Conservation (phyloP, 2,113 vertebrate species). For the Hucho hucho region DNA sequence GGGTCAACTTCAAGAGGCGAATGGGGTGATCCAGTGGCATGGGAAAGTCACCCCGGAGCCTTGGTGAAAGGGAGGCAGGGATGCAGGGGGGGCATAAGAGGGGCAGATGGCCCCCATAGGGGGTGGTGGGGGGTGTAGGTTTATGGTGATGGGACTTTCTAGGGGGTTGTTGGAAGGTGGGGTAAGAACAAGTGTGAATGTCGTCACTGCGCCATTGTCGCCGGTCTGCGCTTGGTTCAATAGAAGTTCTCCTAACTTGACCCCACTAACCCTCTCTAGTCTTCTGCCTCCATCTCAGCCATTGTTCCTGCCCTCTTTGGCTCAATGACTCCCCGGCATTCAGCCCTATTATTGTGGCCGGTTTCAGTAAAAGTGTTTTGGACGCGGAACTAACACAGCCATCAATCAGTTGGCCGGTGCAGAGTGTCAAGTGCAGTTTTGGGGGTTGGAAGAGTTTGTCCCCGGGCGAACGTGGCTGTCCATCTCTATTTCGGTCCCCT, state of each 20-base stretch:
- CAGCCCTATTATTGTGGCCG: conserved; percentile 45
- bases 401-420: conserved; percentile 45
- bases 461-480: neutral
- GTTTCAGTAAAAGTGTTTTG: conserved; percentile 22
- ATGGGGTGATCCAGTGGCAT: conserved; percentile 70
- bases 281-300: conserved; percentile 33
- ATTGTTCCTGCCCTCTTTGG: conserved; percentile 58
- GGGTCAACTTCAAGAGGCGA: conserved; percentile 60
- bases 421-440: conserved; percentile 9
- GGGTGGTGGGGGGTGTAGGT: conserved; percentile 41
- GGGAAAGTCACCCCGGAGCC: conserved; percentile 78
- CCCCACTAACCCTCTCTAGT: conserved; percentile 48
- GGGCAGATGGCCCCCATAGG: conserved; percentile 71
- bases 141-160: conserved; percentile 55
- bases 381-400: conserved; percentile 21
- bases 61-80: conserved; percentile 61
- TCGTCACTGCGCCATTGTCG: conserved; percentile 70
- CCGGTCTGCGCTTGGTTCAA: conserved; percentile 48
- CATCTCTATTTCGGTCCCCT: neutral
- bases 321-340: conserved; percentile 58
- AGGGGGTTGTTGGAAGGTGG: conserved; percentile 48
- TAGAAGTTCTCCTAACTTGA: conserved; percentile 61
- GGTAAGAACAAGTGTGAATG: conserved; percentile 40
- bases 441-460: conserved; percentile 14
- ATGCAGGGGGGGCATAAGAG: conserved; percentile 40